Evolutionary conservation across 2,113 vertebrate genomes (phyloP).

Genomic region (Chitala chitala): DNA sequence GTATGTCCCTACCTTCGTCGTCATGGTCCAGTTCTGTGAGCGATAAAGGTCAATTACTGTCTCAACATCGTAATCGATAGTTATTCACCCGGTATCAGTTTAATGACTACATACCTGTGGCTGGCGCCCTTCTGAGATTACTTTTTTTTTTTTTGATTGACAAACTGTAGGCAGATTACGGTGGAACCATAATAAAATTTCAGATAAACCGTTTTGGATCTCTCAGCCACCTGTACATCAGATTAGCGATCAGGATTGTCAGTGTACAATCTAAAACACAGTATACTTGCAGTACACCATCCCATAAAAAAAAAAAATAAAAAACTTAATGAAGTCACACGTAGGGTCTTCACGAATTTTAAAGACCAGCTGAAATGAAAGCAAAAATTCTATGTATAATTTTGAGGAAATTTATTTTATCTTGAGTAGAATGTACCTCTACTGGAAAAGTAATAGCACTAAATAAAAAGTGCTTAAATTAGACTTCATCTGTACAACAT

Average conservation of each 20-base stretch:
- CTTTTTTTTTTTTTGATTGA: background rate
- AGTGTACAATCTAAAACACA: slow-evolving; percentile 27
- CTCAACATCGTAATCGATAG: background rate
- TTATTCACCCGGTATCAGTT: background rate
- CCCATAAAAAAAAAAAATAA: too few relatives aligned
- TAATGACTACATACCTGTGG: background rate
- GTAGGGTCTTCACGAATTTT: too few relatives aligned
- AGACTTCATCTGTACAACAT: too few relatives aligned
- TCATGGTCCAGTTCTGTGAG: background rate
- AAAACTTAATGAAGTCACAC: too few relatives aligned
- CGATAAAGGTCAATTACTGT: background rate
- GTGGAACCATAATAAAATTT: background rate
- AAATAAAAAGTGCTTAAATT: too few relatives aligned
- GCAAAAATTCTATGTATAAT: too few relatives aligned
- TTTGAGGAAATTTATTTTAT: too few relatives aligned
- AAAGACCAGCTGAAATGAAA: too few relatives aligned
- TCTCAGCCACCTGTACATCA: slow-evolving; percentile 58
- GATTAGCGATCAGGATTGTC: slow-evolving; percentile 60
- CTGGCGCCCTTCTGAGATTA: background rate
- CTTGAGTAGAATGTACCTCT: too few relatives aligned
- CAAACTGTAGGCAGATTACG: background rate
- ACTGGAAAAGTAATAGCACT: too few relatives aligned
- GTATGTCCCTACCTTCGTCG: background rate
- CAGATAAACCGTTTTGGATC: slow-evolving; percentile 54
- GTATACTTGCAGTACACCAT: too few relatives aligned